Conservation (phyloP, 2,797 vertebrate genomes). For the Aselliscus stoliczkanus region DNA sequence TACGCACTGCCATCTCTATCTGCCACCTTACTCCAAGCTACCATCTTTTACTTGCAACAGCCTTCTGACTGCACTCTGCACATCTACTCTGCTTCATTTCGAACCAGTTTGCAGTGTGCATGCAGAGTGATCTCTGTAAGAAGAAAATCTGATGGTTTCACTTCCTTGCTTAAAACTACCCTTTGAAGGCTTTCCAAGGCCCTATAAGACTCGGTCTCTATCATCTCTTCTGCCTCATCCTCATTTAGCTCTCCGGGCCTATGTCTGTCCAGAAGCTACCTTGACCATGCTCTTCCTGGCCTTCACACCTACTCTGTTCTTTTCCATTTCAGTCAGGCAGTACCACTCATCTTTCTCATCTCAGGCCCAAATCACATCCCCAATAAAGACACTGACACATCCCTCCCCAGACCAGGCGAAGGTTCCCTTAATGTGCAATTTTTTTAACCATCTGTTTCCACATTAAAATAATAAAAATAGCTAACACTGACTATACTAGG, state of each 20-base stretch:
- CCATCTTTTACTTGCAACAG: neutral
- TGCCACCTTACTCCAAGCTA: neutral
- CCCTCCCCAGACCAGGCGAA: neutral
- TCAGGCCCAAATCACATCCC: neutral
- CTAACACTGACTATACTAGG: neutral
- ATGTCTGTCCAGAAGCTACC: neutral
- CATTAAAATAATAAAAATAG: neutral
- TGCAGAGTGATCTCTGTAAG: neutral
- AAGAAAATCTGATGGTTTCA: neutral
- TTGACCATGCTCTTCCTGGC: neutral
- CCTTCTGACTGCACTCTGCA: neutral
- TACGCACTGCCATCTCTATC: no score
- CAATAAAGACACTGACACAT: neutral
- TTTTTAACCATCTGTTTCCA: neutral
- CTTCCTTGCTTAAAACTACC: neutral
- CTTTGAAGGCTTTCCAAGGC: neutral
- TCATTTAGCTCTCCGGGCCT: neutral
- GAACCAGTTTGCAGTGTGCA: neutral
- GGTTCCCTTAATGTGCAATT: neutral
- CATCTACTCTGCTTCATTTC: neutral
- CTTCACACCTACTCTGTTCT: neutral
- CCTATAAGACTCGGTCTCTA: neutral
- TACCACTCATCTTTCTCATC: neutral
- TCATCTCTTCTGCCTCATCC: neutral
- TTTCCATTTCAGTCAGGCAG: neutral